phyloP scores from a whole-genome alignment of 2,113 vertebrate species.

The Notothenia coriiceps region DNA sequence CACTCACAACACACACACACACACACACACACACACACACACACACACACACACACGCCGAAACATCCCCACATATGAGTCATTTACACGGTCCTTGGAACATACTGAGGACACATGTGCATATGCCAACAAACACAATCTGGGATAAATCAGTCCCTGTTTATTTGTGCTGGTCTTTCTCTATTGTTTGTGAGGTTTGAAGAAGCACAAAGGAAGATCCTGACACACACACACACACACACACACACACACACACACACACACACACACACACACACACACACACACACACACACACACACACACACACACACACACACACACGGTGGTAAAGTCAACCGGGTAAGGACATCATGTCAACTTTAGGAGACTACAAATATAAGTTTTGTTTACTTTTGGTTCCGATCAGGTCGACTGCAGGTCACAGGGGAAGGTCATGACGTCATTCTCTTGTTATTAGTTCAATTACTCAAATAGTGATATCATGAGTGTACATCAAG shows the following conservation, averaged over 20 bases:
- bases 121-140: too few species aligned
- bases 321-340: background rate
- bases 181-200: too few species aligned
- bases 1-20: background rate
- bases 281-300: background rate
- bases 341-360: background rate
- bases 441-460: too few species aligned
- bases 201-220: too few species aligned
- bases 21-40: background rate
- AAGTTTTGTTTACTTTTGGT: background rate
- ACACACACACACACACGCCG: too few species aligned
- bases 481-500: too few species aligned
- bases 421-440: background rate
- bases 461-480: too few species aligned
- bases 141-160: too few species aligned
- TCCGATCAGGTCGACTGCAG: background rate
- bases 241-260: background rate
- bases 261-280: background rate
- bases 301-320: background rate
- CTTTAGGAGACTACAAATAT: slow-evolving; percentile 5
- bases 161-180: too few species aligned
- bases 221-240: background rate
- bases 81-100: too few species aligned
- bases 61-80: too few species aligned
- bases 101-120: too few species aligned